Conservation (phyloP, 1,140 invertebrate species). For the Grapholita molesta region DNA sequence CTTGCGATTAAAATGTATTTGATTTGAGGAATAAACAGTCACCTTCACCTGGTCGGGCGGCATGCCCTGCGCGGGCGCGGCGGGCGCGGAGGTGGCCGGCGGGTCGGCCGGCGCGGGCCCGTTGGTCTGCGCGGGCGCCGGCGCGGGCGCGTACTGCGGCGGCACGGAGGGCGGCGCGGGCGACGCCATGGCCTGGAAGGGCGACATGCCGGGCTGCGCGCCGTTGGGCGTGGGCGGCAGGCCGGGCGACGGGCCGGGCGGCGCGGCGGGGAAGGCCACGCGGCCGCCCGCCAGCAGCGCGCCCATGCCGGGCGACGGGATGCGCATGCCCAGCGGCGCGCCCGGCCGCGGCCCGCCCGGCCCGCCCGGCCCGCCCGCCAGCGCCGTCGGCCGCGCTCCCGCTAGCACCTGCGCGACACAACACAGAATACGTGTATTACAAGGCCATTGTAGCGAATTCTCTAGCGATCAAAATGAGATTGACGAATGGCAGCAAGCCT, state of each 20-base stretch:
- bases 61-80: constrained; percentile 53
- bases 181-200: constrained; percentile 81
- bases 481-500: too few relatives aligned
- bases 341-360: constrained; percentile 23
- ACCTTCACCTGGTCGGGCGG: constrained; percentile 72
- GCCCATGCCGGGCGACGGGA: constrained; percentile 82
- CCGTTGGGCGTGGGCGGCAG: constrained; percentile 79
- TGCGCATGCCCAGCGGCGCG: constrained; percentile 73
- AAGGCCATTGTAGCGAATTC: too few relatives aligned
- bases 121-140: constrained; percentile 75
- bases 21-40: neutral
- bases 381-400: constrained; percentile 39
- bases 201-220: constrained; percentile 81
- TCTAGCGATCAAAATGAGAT: too few relatives aligned
- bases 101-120: constrained; percentile 77
- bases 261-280: constrained; percentile 82
- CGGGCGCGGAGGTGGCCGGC: constrained; percentile 72
- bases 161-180: constrained; percentile 42
- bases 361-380: constrained; percentile 7
- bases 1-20: too few relatives aligned
- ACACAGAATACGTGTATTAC: too few relatives aligned
- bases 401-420: constrained; percentile 31
- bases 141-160: constrained; percentile 75
- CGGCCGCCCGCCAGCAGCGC: constrained; percentile 79
- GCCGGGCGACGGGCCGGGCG: constrained; percentile 84